phyloP scores from a whole-genome alignment of 2,888 invertebrate genomes.

The Noctuana brunneofusca region DNA sequence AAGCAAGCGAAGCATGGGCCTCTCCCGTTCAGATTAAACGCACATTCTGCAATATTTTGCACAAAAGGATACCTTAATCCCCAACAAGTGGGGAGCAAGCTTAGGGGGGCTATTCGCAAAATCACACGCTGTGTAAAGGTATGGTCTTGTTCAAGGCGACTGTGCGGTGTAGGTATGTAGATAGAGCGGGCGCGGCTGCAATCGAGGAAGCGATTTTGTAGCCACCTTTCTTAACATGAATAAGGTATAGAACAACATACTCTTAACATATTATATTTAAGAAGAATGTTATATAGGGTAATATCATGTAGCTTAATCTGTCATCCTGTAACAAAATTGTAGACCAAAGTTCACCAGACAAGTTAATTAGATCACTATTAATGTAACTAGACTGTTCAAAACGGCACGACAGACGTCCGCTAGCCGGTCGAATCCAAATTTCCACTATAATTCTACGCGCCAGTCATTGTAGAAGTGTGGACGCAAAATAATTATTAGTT shows the following conservation, averaged over 20 bases:
- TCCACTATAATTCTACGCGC: not conserved
- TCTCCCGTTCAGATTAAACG: conserved; percentile 71
- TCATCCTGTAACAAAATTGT: no score
- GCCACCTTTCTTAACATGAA: no score
- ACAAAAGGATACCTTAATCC: conserved; percentile 82
- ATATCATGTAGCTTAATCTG: no score
- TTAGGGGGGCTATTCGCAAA: conserved; percentile 60
- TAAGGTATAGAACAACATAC: no score
- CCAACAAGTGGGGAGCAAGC: conserved; percentile 74
- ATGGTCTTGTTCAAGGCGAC: not conserved
- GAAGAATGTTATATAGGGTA: no score
- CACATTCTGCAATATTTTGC: conserved; percentile 79
- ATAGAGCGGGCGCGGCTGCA: not conserved
- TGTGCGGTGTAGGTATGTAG: not conserved
- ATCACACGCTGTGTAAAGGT: conserved; percentile 48
- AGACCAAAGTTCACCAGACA: no score
- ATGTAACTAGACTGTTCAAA: no score
- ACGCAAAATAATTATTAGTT: not conserved
- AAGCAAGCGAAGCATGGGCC: conserved; percentile 63
- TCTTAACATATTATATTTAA: no score
- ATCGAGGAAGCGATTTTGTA: not conserved
- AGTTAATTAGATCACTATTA: no score
- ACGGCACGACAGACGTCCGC: no score
- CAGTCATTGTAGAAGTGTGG: not conserved
- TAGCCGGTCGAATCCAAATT: no score